A percentile compares a stretch with the other conserved stretches of the same genome.
phyloP scores from a whole-genome alignment of 1,140 invertebrate species.

The Ridgeia piscesae region DNA sequence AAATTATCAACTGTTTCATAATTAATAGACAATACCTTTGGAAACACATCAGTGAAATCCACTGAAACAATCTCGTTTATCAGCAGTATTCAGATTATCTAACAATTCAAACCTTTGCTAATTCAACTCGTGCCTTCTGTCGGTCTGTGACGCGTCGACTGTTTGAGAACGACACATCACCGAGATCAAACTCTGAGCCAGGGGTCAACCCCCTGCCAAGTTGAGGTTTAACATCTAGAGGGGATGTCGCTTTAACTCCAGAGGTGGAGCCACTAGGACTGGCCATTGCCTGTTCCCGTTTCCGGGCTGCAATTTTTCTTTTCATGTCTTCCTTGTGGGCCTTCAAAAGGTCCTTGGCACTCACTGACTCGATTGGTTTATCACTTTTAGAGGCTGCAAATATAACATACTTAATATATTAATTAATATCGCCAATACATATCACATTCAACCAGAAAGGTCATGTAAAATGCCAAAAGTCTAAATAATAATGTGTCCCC shows the following conservation, averaged over 20 bases:
- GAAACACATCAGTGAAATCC: too few species aligned
- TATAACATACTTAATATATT: neutral
- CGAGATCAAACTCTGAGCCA: conserved; percentile 42
- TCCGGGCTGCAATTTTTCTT: conserved; percentile 29
- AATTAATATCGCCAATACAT: neutral
- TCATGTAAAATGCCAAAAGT: neutral
- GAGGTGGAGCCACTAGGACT: conserved; percentile 12
- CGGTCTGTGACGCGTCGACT: neutral
- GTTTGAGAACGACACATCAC: conserved; percentile 23
- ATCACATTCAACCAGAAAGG: neutral
- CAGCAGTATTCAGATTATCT: conserved; percentile 10
- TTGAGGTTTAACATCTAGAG: conserved; percentile 31
- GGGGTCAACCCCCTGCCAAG: conserved; percentile 42
- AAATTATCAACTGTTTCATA: neutral
- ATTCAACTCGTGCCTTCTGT: neutral
- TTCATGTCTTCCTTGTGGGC: conserved; percentile 38
- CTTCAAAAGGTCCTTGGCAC: conserved; percentile 43
- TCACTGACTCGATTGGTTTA: conserved; percentile 32
- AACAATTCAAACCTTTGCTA: conserved; percentile 14
- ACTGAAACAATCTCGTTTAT: neutral
- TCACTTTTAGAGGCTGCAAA: conserved; percentile 12
- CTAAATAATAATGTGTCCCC: too few species aligned
- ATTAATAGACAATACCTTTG: too few species aligned
- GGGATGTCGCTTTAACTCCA: neutral
- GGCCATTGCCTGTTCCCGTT: conserved; percentile 13